phyloP scores from a whole-genome alignment of 2,113 vertebrate genomes.

The Vireo altiloquus region DNA sequence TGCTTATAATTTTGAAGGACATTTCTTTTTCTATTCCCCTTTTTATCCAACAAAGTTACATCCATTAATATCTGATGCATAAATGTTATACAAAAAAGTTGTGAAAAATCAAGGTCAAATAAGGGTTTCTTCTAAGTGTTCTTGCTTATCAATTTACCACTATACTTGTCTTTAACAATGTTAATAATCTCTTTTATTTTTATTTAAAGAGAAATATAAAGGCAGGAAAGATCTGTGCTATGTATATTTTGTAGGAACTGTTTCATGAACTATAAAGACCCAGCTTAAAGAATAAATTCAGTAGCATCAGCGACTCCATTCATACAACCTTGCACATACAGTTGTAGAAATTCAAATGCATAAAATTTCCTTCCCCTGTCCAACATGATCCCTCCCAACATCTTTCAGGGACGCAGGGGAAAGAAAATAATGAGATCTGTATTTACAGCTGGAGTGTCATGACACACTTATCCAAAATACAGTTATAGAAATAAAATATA shows the following conservation, averaged over 20 bases:
- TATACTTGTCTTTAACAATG: neutral
- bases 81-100: neutral
- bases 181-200: neutral
- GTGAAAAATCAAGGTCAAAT: neutral
- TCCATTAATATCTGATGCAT: neutral
- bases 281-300: neutral
- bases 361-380: neutral
- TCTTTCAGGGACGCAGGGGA: neutral
- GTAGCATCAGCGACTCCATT: neutral
- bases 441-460: neutral
- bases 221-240: neutral
- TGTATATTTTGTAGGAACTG: neutral
- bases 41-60: neutral
- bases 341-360: neutral
- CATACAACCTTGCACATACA: neutral
- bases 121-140: neutral
- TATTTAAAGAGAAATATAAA: neutral
- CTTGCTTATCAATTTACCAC: neutral
- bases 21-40: neutral
- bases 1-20: neutral
- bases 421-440: neutral
- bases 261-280: neutral
- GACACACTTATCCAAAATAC: neutral
- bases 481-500: neutral
- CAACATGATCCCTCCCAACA: neutral